Evolutionary conservation across 2,113 vertebrate species (phyloP), one percentile per base, ranked within the genome.

Genomic region (Maccullochella peelii): DNA sequence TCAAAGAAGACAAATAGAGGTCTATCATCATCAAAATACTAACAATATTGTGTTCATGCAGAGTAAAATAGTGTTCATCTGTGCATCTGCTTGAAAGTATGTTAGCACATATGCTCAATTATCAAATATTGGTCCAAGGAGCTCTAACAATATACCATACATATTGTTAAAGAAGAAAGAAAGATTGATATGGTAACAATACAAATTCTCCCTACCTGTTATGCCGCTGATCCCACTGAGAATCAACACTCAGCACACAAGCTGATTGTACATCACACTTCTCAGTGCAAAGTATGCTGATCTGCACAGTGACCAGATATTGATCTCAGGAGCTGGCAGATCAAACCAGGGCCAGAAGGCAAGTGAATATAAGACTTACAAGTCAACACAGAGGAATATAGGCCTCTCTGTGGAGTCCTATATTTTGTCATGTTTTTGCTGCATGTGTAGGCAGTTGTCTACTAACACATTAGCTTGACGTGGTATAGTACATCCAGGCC

Each of bases 1-100:
- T 79, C 42, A 87, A 80, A 77, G 58, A 63, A 38, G 61, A 82
- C 21, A 76, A 78, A 80, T 36, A 23, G 23, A 68, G 38, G 59
- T 47, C 25, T 18, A 38, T 78, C 65, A 68, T 68, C 36, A 70
- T 57, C 9, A 62, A 76, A 73, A 69, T 47, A 30, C 30, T 14
- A 49, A 50, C 6, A 84, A 40, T 36, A n/a, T 11, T 20, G 15
- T 73, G 25, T 8, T 5, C 12, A 77, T 57, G 38, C 52, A 16
- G 11, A 57, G 38, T 8, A 38, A 16, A 74, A 36, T 4, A 42
- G n/a, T 12, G 11, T 11, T 23, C 2, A 20, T 72, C 20, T 20
- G 18, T 1, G 23, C 2, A 20, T 72, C 20, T 20, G 18, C 1
- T n/a, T 61, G n/a, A 73, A 62, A 25, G 27, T 14, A 23, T 20